Evolutionary conservation across 2,113 vertebrate genomes (phyloP).

Genomic region (Peromyscus californicus): DNA sequence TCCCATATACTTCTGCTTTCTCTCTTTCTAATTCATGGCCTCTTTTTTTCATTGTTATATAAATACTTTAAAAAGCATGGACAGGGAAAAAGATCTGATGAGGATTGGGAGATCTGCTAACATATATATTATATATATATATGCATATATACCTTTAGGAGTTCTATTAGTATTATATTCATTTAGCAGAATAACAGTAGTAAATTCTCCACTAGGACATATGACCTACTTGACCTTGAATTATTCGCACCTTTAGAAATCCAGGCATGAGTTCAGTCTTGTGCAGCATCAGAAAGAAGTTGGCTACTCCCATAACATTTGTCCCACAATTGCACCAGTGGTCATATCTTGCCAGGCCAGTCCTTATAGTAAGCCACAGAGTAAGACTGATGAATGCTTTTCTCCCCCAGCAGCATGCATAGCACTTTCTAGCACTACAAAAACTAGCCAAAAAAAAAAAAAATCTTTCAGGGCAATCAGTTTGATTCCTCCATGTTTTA

Average conservation of each 20-base stretch:
- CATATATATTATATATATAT: no score
- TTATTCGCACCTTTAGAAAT: neutral
- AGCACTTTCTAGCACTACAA: neutral
- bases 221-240: neutral
- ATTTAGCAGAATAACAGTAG: neutral
- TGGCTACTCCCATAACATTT: neutral
- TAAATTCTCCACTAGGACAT: neutral
- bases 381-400: neutral
- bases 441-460: neutral
- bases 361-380: neutral
- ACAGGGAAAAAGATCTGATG: neutral
- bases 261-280: neutral
- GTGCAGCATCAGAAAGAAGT: neutral
- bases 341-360: neutral
- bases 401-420: neutral
- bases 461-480: neutral
- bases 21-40: neutral
- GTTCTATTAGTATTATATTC: neutral
- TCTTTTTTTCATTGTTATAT: neutral
- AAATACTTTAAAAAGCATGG: neutral
- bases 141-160: neutral
- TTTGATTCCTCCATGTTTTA: neutral
- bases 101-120: neutral
- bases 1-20: neutral
- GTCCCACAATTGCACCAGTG: neutral